These are phyloP conservation scores for Polia nebulosa DNA, from an alignment of 2,888 invertebrate species.

Conservation along the genomic window DNA sequence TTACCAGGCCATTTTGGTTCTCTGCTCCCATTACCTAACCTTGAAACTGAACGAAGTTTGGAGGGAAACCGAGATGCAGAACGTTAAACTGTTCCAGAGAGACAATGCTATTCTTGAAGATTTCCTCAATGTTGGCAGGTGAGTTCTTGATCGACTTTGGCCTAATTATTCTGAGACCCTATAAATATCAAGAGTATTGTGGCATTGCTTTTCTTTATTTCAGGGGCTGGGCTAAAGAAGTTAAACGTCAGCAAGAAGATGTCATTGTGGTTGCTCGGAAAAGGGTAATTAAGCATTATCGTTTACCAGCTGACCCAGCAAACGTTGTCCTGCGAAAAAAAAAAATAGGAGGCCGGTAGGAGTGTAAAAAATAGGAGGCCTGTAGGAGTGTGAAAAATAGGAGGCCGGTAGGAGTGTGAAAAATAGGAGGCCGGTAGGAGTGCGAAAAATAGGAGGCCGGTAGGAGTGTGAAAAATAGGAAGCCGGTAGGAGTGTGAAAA, in stretches of 20 bases:
- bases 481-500: too few relatives aligned
- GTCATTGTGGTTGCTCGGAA: constrained; percentile 72
- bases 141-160: constrained; percentile 29
- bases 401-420: too few relatives aligned
- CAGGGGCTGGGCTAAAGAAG: constrained; percentile 84
- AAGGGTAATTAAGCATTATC: too few relatives aligned
- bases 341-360: too few relatives aligned
- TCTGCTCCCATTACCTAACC: constrained; percentile 83
- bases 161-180: neutral
- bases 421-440: too few relatives aligned
- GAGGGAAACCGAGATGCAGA: constrained; percentile 74
- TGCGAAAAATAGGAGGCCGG: too few relatives aligned
- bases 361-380: too few relatives aligned
- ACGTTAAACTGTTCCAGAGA: constrained; percentile 62
- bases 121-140: constrained; percentile 79
- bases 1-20: constrained; percentile 75
- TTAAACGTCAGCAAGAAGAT: constrained; percentile 79
- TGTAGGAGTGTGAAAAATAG: too few relatives aligned
- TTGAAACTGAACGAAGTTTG: constrained; percentile 82
- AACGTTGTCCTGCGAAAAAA: too few relatives aligned
- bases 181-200: neutral
- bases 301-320: too few relatives aligned
- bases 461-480: too few relatives aligned
- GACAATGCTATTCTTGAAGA: constrained; percentile 77
- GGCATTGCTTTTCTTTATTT: constrained; percentile 38